Percentiles rank a stretch among this genome's conserved stretches.
These are phyloP conservation scores for Glaucidium brasilianum DNA, from an alignment of 2,113 vertebrate genomes.

Conservation along the genomic window DNA sequence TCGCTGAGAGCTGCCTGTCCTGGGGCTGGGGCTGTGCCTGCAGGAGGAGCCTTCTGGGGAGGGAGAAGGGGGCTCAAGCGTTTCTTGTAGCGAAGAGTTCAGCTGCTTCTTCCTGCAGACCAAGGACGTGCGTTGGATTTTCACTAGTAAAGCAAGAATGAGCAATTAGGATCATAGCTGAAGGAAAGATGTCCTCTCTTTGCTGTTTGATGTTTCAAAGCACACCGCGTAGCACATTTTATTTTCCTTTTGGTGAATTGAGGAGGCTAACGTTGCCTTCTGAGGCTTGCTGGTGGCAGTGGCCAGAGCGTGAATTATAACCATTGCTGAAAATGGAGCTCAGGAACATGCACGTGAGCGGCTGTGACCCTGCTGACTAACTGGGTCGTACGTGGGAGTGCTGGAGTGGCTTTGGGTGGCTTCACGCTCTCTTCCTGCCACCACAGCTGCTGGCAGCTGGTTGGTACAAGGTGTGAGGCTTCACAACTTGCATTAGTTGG, in stretches of 20 bases:
- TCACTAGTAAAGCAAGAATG: neutral
- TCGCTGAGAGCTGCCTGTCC: neutral
- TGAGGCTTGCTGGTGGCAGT: neutral
- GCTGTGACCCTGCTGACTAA: rapidly evolving
- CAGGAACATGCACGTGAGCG: rapidly evolving
- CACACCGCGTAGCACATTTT: rapidly evolving
- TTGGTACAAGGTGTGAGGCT: neutral
- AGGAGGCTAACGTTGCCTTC: rapidly evolving
- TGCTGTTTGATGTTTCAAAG: neutral
- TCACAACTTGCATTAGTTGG: neutral
- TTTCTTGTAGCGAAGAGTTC: neutral
- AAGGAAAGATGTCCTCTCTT: neutral
- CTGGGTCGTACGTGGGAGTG: neutral
- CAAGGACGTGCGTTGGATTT: neutral
- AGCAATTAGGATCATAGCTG: neutral
- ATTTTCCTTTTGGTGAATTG: rapidly evolving
- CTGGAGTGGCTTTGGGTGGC: neutral
- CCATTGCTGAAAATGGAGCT: neutral
- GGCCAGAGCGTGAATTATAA: neutral
- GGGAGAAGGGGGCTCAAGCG: neutral
- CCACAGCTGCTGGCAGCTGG: neutral
- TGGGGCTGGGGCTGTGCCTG: neutral
- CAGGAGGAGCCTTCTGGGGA: neutral
- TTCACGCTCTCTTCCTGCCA: neutral
- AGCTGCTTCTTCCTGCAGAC: neutral